Percentiles rank a stretch among this genome's conserved stretches.
Evolutionary conservation across 1,140 invertebrate species (phyloP).

Genomic region (Pteromalus puparum): DNA sequence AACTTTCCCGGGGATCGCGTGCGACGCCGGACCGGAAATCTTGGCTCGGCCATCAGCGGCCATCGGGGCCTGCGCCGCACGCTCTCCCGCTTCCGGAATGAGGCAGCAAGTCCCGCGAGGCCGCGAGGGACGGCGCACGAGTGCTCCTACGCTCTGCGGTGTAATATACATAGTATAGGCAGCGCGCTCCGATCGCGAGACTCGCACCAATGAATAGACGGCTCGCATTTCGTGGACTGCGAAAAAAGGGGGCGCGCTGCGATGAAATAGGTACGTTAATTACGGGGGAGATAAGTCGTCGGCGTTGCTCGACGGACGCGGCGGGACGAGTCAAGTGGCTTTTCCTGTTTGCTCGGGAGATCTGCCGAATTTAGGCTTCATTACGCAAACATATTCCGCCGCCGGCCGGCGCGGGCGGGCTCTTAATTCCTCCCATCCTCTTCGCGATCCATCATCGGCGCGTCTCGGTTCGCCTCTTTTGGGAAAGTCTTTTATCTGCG

Average conservation of each 20-base stretch:
- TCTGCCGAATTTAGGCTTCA: conserved; percentile 47
- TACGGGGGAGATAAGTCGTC: conserved; percentile 37
- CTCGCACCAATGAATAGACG: no score
- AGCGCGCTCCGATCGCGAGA: no score
- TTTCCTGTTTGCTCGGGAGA: conserved; percentile 46
- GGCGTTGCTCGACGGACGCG: conserved; percentile 21
- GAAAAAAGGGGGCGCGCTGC: no score
- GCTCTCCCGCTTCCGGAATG: conserved; percentile 40
- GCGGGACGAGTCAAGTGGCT: conserved; percentile 44
- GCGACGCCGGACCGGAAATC: conserved; percentile 53
- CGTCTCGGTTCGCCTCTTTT: no score
- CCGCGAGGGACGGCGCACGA: not conserved
- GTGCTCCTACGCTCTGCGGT: no score
- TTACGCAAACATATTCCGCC: conserved; percentile 50
- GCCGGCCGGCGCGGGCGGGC: no score
- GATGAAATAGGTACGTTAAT: conserved; percentile 52
- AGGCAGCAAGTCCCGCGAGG: conserved; percentile 41
- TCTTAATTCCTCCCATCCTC: conserved; percentile 34
- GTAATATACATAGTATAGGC: no score
- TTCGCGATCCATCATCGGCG: no score
- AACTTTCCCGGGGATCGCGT: conserved; percentile 33
- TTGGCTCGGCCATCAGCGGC: conserved; percentile 31
- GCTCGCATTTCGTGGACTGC: no score
- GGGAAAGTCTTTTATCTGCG: not conserved
- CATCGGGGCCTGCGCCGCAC: not conserved